Evolutionary conservation across 2,888 invertebrate genomes (phyloP).

Genomic region (Andrena marginata): DNA sequence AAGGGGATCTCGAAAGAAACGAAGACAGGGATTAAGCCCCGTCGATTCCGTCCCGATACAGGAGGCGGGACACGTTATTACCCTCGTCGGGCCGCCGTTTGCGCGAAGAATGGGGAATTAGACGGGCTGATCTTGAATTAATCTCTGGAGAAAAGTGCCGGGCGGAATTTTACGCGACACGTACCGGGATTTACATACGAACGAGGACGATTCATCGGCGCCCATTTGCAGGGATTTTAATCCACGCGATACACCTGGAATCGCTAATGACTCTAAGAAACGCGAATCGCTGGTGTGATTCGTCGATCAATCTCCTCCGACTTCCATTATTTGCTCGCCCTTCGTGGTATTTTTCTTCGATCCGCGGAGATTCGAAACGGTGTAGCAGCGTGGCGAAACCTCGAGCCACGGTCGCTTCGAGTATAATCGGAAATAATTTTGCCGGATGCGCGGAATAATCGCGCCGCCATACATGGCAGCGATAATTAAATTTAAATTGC

Average conservation of each 20-base stretch:
- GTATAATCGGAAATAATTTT: constrained; percentile 10
- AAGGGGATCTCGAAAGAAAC: constrained; percentile 14
- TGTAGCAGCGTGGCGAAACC: not conserved
- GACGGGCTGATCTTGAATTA: constrained; percentile 34
- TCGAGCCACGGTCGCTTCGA: not conserved
- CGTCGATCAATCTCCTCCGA: constrained; percentile 8
- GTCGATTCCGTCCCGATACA: constrained; percentile 59
- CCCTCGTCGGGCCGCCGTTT: not conserved
- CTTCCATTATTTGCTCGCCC: not conserved
- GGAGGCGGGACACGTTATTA: constrained; percentile 44
- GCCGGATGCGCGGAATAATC: not conserved
- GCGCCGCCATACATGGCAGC: not conserved
- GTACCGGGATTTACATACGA: constrained; percentile 41
- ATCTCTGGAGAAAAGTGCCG: constrained; percentile 6
- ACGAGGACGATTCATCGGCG: constrained; percentile 38
- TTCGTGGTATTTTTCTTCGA: too few relatives aligned
- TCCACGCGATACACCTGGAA: not conserved
- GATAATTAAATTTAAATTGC: constrained; percentile 43
- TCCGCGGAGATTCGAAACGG: too few relatives aligned
- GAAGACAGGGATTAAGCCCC: constrained; percentile 60
- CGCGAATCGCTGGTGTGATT: too few relatives aligned
- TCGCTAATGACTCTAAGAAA: not conserved
- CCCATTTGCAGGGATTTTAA: constrained; percentile 5
- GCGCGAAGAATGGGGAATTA: constrained; percentile 46
- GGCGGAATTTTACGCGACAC: constrained; percentile 21